Percentiles rank a stretch among this genome's conserved stretches.
These are phyloP conservation scores for Littorina saxatilis DNA, from an alignment of 1,140 invertebrate genomes.

Conservation along the genomic window DNA sequence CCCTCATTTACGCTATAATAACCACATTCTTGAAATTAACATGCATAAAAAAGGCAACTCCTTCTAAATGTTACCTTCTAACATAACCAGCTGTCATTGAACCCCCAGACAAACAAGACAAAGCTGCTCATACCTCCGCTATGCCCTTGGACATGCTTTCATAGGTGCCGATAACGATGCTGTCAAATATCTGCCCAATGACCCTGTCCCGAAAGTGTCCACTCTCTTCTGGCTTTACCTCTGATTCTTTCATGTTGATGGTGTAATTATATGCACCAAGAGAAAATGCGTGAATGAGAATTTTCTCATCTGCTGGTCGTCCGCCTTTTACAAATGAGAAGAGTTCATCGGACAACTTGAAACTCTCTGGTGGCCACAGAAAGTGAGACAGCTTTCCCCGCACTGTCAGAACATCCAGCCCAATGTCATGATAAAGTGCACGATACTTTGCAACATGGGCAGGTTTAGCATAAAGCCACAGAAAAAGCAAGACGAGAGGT, in stretches of 20 bases:
- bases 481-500: conserved; percentile 51
- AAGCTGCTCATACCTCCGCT: conserved; percentile 24
- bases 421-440: conserved; percentile 50
- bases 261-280: conserved; percentile 57
- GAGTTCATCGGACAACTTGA: conserved; percentile 42
- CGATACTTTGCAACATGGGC: conserved; percentile 50
- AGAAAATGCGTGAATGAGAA: conserved; percentile 56
- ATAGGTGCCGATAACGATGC: conserved; percentile 53
- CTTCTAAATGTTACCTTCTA: too few relatives aligned
- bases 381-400: conserved; percentile 49
- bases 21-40: too few relatives aligned
- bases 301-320: conserved; percentile 27
- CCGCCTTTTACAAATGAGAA: conserved; percentile 38
- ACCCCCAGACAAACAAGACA: too few relatives aligned
- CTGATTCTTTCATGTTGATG: conserved; percentile 35
- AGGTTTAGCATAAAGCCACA: conserved; percentile 53
- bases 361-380: conserved; percentile 50
- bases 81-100: too few relatives aligned
- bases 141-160: conserved; percentile 54
- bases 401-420: conserved; percentile 54
- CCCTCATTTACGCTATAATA: too few relatives aligned
- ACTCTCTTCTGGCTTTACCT: conserved; percentile 13
- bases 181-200: conserved; percentile 57
- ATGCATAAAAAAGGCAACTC: too few relatives aligned
- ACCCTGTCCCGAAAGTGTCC: conserved; percentile 45